Conservation (phyloP, 2,888 invertebrate genomes). For the Perithous albicinctus region DNA sequence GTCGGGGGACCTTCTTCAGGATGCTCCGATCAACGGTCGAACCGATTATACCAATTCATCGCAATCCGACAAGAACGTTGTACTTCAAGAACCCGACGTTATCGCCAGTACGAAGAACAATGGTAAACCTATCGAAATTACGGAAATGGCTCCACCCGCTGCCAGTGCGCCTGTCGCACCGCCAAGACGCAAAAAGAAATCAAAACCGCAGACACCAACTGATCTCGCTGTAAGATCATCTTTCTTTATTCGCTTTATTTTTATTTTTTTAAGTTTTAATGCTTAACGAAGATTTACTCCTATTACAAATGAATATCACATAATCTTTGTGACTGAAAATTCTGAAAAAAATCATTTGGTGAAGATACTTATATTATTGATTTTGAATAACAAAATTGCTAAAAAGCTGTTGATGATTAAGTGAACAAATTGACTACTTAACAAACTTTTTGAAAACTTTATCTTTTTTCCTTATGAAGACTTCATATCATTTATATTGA, state of each 20-base stretch:
- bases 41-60: constrained; percentile 75
- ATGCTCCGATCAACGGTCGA: constrained; percentile 77
- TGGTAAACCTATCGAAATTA: constrained; percentile 77
- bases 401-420: too few species aligned
- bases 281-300: too few species aligned
- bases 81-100: constrained; percentile 94
- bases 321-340: too few species aligned
- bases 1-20: constrained; percentile 80
- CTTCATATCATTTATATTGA: too few species aligned
- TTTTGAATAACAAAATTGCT: too few species aligned
- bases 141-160: constrained; percentile 74
- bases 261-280: too few species aligned
- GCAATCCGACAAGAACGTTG: constrained; percentile 77
- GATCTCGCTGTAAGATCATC: constrained; percentile 82
- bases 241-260: constrained; percentile 28
- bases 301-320: too few species aligned
- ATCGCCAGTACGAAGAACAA: constrained; percentile 94
- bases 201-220: constrained; percentile 84
- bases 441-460: too few species aligned
- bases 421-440: too few species aligned
- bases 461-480: too few species aligned
- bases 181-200: constrained; percentile 92
- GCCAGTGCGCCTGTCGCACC: constrained; percentile 88
- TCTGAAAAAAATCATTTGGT: too few species aligned
- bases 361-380: too few species aligned